Base-by-base conservation (phyloP, 2,797 vertebrate species). In the Sebastes umbrosus region DNA sequence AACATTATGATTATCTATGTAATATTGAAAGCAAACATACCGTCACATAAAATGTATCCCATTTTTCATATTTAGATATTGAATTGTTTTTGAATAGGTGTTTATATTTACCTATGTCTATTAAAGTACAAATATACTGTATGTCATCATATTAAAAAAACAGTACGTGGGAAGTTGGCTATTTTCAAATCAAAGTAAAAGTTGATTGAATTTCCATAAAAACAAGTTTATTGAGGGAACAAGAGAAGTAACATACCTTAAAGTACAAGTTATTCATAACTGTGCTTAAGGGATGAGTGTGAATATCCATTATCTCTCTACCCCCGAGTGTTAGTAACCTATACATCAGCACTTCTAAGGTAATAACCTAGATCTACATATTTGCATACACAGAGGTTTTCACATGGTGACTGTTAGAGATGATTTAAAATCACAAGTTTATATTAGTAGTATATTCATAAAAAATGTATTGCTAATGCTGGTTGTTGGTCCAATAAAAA, bases 241-340 rank as follows among this genome's bases (percentile, higher is more conserved):
- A 71, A 29, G 10, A 77, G 81, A 76, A 79, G 22, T 52, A 29
- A 60, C 8, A 69, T 24, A 55, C 9, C 0, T 27, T 52, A 27
- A 67, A 80, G 18, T 71, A 75, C n/a, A 77, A 66, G 22, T 46
- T 78, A 20, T 32, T 80, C 27, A 76, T 63, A 79, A 70, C 3
- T 69, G 34, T 52, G 29, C 4, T 73, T 6, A 34, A 22, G 36
- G 2, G 2, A 57, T 80, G 7, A 73, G n/a, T 46, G 63, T 62
- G 6, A 74, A 60, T 75, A 71, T 77, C 8, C 13, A 34, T 73
- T 10, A 65, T 8, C 24, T 57, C 6, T 83, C 24, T 27, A 52
- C 52, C 46, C 83, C 84, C 88, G 83, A 89, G 82, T 81, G 75
- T 90, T 89, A 93, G 85, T 85, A 69, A 46, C 5, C 4, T 58